Percentiles rank a stretch among this genome's conserved stretches.
Conservation (phyloP, 2,888 invertebrate species). For the Hoplodrina ambigua region DNA sequence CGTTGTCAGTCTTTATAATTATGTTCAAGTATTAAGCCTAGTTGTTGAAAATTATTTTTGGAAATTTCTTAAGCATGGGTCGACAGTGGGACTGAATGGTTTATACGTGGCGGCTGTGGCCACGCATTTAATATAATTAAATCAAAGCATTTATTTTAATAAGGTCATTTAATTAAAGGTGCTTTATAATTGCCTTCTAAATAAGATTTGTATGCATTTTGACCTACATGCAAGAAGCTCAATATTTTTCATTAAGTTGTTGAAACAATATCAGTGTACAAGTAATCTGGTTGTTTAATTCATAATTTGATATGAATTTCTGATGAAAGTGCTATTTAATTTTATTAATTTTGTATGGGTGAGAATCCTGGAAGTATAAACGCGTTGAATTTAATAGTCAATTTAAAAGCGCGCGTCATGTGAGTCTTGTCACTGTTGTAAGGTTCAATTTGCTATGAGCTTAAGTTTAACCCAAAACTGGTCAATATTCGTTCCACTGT, state of each 20-base stretch:
- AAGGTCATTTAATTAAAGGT: background rate
- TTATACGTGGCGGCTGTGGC: background rate
- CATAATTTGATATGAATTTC: no score
- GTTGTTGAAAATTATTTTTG: conserved; percentile 29
- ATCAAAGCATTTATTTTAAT: conserved; percentile 10
- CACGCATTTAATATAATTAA: conserved; percentile 1
- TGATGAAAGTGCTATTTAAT: no score
- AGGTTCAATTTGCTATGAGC: no score
- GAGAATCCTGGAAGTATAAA: background rate
- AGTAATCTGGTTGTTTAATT: no score
- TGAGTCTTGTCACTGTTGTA: no score
- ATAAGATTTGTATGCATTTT: background rate
- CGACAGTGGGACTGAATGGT: conserved; percentile 13
- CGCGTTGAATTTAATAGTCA: background rate
- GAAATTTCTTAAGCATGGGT: conserved; percentile 24
- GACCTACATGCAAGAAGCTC: background rate
- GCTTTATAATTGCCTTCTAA: background rate
- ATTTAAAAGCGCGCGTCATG: no score
- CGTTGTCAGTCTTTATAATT: conserved; percentile 35
- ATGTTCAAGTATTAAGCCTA: conserved; percentile 39
- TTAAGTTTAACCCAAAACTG: background rate
- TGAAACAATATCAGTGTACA: no score
- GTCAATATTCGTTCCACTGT: conserved; percentile 12
- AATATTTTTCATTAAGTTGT: background rate
- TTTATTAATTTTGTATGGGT: no score